Percentiles rank a stretch among this genome's conserved stretches.
These are phyloP conservation scores for Cladorhizidae sp. DNA, from an alignment of 37 sponge, comb jelly and placozoan genomes.

Conservation along the genomic window DNA sequence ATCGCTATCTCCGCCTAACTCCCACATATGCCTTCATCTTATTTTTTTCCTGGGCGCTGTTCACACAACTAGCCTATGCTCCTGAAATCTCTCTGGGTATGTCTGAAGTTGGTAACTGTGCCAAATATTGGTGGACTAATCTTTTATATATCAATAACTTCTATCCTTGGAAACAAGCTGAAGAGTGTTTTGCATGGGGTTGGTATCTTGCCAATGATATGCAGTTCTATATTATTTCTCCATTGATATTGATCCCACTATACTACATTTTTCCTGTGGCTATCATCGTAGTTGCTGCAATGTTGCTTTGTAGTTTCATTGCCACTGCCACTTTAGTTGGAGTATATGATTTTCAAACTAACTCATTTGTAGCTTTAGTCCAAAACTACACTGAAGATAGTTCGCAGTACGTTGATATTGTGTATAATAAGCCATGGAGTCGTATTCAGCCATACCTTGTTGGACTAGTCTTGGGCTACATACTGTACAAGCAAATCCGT, in stretches of 20 bases:
- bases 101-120: background rate
- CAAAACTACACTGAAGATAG: background rate
- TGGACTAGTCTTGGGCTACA: conserved; percentile 79
- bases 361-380: background rate
- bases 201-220: conserved; percentile 93
- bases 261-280: conserved; percentile 53
- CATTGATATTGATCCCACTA: conserved; percentile 69
- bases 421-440: conserved; percentile 73
- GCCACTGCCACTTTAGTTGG: conserved; percentile 53
- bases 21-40: conserved; percentile 70
- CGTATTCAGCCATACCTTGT: conserved; percentile 82
- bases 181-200: conserved; percentile 79
- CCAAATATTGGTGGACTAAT: conserved; percentile 89
- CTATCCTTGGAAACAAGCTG: conserved; percentile 53
- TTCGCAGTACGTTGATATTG: background rate
- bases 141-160: conserved; percentile 91
- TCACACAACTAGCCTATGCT: conserved; percentile 11
- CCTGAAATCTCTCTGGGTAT: background rate
- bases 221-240: conserved; percentile 87
- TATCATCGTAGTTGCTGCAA: conserved; percentile 1
- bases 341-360: conserved; percentile 38
- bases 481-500: conserved; percentile 52
- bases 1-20: conserved; percentile 79
- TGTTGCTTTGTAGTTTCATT: conserved; percentile 11
- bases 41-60: conserved; percentile 57